phyloP scores from a whole-genome alignment of 1,140 invertebrate genomes.

The Ostrea denselamellosa region DNA sequence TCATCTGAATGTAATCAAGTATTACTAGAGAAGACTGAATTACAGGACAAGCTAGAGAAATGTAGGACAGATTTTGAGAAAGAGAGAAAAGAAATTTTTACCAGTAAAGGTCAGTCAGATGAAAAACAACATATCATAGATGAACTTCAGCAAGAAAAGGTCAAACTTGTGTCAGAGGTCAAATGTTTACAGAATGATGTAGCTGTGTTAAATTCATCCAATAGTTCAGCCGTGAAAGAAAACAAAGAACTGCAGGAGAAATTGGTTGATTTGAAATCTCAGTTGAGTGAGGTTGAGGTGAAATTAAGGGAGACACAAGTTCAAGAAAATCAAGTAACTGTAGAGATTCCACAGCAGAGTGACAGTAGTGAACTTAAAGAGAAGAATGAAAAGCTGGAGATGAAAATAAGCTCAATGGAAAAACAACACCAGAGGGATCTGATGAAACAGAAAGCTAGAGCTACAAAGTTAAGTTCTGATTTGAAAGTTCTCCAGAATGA shows the following conservation, averaged over 20 bases:
- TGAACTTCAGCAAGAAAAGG: slow-evolving; percentile 65
- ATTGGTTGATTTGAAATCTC: slow-evolving; percentile 49
- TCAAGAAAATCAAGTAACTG: slow-evolving; percentile 35
- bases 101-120: slow-evolving; percentile 59
- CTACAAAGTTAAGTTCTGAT: slow-evolving; percentile 64
- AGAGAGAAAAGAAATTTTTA: slow-evolving; percentile 66
- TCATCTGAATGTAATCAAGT: slow-evolving; percentile 65
- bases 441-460: slow-evolving; percentile 63
- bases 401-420: slow-evolving; percentile 62
- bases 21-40: slow-evolving; percentile 58
- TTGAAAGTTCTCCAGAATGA: slow-evolving; percentile 74
- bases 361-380: slow-evolving; percentile 40
- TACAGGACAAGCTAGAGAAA: slow-evolving; percentile 63
- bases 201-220: slow-evolving; percentile 50
- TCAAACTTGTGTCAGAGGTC: slow-evolving; percentile 64
- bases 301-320: slow-evolving; percentile 53
- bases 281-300: slow-evolving; percentile 46
- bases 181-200: slow-evolving; percentile 60
- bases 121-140: slow-evolving; percentile 63
- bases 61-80: slow-evolving; percentile 66
- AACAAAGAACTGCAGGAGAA: slow-evolving; percentile 63
- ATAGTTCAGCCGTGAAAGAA: slow-evolving; percentile 56
- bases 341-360: slow-evolving; percentile 28
- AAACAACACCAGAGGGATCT: slow-evolving; percentile 64
- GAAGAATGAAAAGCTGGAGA: slow-evolving; percentile 63